phyloP scores from a whole-genome alignment of 2,113 vertebrate genomes.

The Vulpes lagopus region DNA sequence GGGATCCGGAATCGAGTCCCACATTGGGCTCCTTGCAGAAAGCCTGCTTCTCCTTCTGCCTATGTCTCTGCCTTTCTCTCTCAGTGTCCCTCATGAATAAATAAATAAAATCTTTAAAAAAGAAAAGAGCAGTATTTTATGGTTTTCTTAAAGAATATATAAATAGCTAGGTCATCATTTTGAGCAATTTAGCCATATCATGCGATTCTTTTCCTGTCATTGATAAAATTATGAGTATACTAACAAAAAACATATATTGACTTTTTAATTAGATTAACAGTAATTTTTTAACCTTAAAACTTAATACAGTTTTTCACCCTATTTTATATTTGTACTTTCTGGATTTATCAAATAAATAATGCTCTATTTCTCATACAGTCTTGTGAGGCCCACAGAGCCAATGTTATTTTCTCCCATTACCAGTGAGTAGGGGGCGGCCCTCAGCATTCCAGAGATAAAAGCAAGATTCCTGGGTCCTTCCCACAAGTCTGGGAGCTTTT shows the following conservation, averaged over 20 bases:
- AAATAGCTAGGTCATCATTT: neutral
- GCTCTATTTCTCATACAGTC: neutral
- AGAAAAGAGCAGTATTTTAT: neutral
- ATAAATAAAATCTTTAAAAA: no score
- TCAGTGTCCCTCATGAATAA: no score
- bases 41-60: no score
- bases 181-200: neutral
- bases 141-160: neutral
- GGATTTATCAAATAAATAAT: neutral
- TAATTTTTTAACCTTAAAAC: neutral
- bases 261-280: neutral
- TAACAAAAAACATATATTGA: neutral
- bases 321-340: neutral
- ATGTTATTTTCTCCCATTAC: neutral
- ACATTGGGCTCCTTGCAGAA: no score
- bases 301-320: neutral
- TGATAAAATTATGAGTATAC: neutral
- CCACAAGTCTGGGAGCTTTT: neutral
- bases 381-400: neutral
- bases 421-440: neutral
- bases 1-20: no score
- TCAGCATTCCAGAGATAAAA: neutral
- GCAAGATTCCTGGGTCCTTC: neutral
- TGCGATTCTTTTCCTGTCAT: neutral
- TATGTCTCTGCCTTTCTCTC: no score